These are phyloP conservation scores for Alviniconcha strummeri DNA, from an alignment of 2,888 invertebrate genomes.

Conservation along the genomic window DNA sequence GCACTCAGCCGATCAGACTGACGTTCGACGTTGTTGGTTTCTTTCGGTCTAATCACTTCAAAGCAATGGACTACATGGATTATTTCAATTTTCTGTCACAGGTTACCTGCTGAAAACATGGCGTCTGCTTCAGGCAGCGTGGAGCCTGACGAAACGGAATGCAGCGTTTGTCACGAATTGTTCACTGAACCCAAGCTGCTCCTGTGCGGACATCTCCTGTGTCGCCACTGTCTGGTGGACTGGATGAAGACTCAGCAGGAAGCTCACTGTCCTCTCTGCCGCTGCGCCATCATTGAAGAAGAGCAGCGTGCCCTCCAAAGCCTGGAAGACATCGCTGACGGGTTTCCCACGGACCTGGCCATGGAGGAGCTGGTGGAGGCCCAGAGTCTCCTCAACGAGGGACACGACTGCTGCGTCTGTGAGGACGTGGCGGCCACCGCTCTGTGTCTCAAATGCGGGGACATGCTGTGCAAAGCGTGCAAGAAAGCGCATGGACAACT, in stretches of 20 bases:
- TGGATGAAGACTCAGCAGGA: background rate
- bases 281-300: conserved; percentile 4
- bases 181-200: conserved; percentile 10
- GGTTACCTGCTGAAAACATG: too few relatives aligned
- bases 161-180: background rate
- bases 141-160: background rate
- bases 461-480: conserved; percentile 19
- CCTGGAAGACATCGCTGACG: background rate
- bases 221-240: background rate
- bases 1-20: too few relatives aligned
- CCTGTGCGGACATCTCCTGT: conserved; percentile 12
- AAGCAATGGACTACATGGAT: too few relatives aligned
- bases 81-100: too few relatives aligned
- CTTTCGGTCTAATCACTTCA: too few relatives aligned
- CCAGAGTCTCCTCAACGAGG: background rate
- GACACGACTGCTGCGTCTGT: background rate
- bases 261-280: conserved; percentile 12
- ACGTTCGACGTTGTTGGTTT: too few relatives aligned
- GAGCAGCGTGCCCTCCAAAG: background rate
- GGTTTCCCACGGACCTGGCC: conserved; percentile 8
- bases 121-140: background rate
- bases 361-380: background rate
- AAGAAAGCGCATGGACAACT: background rate
- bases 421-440: background rate
- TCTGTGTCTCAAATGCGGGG: conserved; percentile 4